Evolutionary conservation across 1,140 invertebrate species (phyloP).

Genomic region (Delia radicum): DNA sequence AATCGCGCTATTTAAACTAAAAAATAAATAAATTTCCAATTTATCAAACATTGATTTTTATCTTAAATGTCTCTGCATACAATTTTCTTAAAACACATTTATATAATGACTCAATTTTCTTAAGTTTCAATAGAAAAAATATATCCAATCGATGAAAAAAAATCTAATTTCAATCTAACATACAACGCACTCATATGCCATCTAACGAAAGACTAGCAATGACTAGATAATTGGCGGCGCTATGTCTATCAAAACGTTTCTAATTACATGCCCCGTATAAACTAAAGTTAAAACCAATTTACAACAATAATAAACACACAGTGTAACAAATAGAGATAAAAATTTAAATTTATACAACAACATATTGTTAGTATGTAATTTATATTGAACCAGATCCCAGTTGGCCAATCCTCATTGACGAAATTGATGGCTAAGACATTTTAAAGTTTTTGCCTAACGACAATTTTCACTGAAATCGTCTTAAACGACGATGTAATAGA

Average conservation of each 20-base stretch:
- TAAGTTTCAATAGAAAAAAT: background rate
- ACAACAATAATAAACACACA: slow-evolving; percentile 9
- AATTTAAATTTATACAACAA: background rate
- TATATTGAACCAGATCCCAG: background rate
- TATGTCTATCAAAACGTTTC: slow-evolving; percentile 22
- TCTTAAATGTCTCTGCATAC: background rate
- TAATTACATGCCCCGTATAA: slow-evolving; percentile 6
- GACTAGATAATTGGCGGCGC: slow-evolving; percentile 14
- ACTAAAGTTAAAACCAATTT: slow-evolving; percentile 17
- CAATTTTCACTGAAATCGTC: too few species aligned
- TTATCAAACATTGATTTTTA: background rate
- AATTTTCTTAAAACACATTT: background rate
- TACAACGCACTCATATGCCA: background rate
- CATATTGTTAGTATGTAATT: background rate
- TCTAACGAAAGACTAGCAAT: background rate
- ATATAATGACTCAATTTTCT: background rate
- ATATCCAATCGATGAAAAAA: background rate
- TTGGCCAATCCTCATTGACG: too few species aligned
- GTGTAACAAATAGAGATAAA: background rate
- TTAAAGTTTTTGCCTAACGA: too few species aligned
- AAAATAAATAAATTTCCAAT: too few species aligned
- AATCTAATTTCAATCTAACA: background rate
- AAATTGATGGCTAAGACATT: too few species aligned
- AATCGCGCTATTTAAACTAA: too few species aligned
- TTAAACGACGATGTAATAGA: too few species aligned